Evolutionary conservation across 2,888 invertebrate species (phyloP).

Genomic region (Nymphalis c-album): DNA sequence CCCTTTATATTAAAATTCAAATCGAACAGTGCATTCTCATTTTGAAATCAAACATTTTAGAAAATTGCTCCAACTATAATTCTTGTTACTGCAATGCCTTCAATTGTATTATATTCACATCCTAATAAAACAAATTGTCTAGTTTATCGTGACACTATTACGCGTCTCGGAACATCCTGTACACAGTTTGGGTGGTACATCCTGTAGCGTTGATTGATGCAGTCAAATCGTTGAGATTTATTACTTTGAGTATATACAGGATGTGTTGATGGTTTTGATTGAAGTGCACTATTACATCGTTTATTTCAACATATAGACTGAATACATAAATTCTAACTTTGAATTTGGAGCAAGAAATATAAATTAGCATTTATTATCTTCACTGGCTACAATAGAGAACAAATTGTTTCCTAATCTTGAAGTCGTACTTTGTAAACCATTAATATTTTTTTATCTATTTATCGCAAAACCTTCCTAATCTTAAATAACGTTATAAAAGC

Average conservation of each 20-base stretch:
- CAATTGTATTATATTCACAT: slow-evolving; percentile 8
- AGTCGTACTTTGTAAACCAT: neutral
- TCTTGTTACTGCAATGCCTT: neutral
- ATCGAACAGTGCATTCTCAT: neutral
- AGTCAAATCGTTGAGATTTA: slow-evolving; percentile 37
- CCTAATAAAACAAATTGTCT: slow-evolving; percentile 21
- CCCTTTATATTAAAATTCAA: neutral
- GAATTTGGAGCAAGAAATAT: neutral
- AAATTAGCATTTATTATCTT: no score
- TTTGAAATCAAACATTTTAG: neutral
- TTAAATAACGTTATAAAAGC: no score
- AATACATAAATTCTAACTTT: neutral
- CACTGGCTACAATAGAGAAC: no score
- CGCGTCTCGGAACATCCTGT: slow-evolving; percentile 37
- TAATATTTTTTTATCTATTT: no score
- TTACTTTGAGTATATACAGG: slow-evolving; percentile 29
- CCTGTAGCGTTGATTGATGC: slow-evolving; percentile 39
- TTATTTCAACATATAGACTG: neutral
- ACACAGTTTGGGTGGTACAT: slow-evolving; percentile 40
- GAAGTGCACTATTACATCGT: slow-evolving; percentile 13
- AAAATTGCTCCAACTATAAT: neutral
- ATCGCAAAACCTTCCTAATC: no score
- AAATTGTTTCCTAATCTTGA: no score
- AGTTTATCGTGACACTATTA: slow-evolving; percentile 16
- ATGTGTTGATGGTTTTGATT: slow-evolving; percentile 33